Evolutionary conservation across 2,888 invertebrate genomes (phyloP), one percentile per base, ranked within the genome.

Genomic region (Sesamia inferens): DNA sequence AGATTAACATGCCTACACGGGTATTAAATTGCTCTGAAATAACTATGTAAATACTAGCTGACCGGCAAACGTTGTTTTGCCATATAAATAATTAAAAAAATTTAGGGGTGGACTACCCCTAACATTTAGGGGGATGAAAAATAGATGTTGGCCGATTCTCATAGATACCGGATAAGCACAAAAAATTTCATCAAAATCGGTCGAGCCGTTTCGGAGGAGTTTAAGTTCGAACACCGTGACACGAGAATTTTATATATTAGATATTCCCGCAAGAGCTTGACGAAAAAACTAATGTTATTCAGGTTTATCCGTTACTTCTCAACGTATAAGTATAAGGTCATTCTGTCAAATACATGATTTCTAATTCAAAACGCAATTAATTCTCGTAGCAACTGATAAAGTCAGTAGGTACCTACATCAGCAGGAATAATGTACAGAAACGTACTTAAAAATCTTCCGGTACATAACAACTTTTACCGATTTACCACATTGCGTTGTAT

Each of bases 381-480:
- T 51, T 44, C 31, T 31, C 14, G 48, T 63, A 39, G 13, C 10
- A n/a, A 14, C 54, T 48, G 71, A 42, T 77, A 71, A 55, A 22
- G n/a, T 8, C 22, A 59, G 6, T 19, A 31, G 6, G 19, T 42
- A 67, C 13, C 1, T 44, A 64, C 39, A 22, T 16, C 8, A 31
- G 39, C 16, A 44, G 48, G 42, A 63, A 62, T 42, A 66, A 42
- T 22, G 51, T 44, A 6, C 63, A 54, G 70, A 69, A 67, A 67
- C 55, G 42, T 13, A 11, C 22, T 31, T 54, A 48, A 58, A 66
- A 67, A 47, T 59, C 0, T 71, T 54, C 76, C 59, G 51, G 80
- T 71, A 47, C 47, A 62, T 73, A 64, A 55, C 55, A 57, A 59
- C 75, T 75, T 70, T 79, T 70, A 79, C 79, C 57, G n/a, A n/a